Conservation (phyloP, 2,888 invertebrate genomes). For the Platypus cylindrus region DNA sequence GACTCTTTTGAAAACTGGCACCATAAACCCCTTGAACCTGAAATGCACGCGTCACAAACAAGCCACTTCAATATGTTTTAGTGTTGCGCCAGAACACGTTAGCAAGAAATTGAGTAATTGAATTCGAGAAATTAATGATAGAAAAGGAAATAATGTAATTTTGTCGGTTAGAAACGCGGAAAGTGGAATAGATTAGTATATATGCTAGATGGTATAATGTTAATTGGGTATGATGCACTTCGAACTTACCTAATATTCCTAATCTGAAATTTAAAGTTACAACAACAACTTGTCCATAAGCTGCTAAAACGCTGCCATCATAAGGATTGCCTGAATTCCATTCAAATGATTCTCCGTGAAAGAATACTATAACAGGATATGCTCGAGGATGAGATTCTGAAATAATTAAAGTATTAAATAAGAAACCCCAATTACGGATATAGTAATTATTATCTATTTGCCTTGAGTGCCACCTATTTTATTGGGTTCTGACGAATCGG, state of each 20-base stretch:
- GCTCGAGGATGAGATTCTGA: conserved; percentile 10
- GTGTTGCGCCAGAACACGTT: neutral
- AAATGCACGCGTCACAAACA: conserved; percentile 1
- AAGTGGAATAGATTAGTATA: conserved; percentile 21
- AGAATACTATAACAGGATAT: conserved; percentile 52
- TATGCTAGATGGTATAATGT: too few relatives aligned
- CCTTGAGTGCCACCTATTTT: too few relatives aligned
- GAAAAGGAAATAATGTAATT: neutral
- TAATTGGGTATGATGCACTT: too few relatives aligned
- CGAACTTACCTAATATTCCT: conserved; percentile 61
- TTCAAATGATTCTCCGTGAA: conserved; percentile 92
- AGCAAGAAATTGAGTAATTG: conserved; percentile 1
- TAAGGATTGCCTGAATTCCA: conserved; percentile 97
- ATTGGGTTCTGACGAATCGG: too few relatives aligned
- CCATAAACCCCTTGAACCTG: neutral
- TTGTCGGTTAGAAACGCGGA: neutral
- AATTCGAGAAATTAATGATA: conserved; percentile 2
- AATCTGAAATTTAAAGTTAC: conserved; percentile 75
- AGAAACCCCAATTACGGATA: too few relatives aligned
- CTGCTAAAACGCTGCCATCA: conserved; percentile 85
- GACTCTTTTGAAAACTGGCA: too few relatives aligned
- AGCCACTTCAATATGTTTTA: conserved; percentile 2
- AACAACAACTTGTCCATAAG: conserved; percentile 80
- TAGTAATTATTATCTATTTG: too few relatives aligned
- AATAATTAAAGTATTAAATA: too few relatives aligned